Conservation (phyloP, 2,888 invertebrate genomes). For the Clivina fossor region DNA sequence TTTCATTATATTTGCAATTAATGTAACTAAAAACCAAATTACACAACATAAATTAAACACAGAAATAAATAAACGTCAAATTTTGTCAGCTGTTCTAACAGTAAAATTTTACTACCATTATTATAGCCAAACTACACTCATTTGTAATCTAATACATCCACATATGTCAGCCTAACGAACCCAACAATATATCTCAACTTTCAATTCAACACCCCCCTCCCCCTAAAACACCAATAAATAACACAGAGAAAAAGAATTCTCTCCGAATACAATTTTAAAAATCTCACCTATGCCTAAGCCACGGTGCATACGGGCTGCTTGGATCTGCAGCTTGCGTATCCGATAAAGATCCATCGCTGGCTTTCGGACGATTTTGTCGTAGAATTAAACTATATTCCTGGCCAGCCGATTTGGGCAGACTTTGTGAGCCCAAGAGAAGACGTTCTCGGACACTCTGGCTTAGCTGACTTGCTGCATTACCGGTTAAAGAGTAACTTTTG, state of each 20-base stretch:
- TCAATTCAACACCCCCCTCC: too few species aligned
- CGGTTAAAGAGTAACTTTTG: constrained; percentile 83
- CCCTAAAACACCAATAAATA: background rate
- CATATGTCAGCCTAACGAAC: too few species aligned
- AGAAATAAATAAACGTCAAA: too few species aligned
- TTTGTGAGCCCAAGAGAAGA: constrained; percentile 82
- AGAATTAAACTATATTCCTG: constrained; percentile 52
- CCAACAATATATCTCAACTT: too few species aligned
- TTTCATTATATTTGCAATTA: too few species aligned
- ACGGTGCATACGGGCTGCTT: constrained; percentile 80
- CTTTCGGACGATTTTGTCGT: constrained; percentile 51
- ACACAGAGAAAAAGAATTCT: background rate
- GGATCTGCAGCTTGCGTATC: constrained; percentile 85
- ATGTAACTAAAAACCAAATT: too few species aligned
- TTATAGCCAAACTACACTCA: too few species aligned
- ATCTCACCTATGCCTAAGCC: constrained; percentile 78
- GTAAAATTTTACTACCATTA: too few species aligned
- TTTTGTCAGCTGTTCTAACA: too few species aligned
- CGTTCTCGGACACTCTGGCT: constrained; percentile 85
- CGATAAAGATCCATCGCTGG: constrained; percentile 79
- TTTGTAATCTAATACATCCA: too few species aligned
- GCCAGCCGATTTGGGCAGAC: constrained; percentile 68
- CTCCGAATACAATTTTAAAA: background rate
- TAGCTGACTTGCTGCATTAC: constrained; percentile 81
- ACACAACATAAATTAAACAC: too few species aligned